Evolutionary conservation across 2,888 invertebrate genomes (phyloP).

Genomic region (Prionchulus punctatus): DNA sequence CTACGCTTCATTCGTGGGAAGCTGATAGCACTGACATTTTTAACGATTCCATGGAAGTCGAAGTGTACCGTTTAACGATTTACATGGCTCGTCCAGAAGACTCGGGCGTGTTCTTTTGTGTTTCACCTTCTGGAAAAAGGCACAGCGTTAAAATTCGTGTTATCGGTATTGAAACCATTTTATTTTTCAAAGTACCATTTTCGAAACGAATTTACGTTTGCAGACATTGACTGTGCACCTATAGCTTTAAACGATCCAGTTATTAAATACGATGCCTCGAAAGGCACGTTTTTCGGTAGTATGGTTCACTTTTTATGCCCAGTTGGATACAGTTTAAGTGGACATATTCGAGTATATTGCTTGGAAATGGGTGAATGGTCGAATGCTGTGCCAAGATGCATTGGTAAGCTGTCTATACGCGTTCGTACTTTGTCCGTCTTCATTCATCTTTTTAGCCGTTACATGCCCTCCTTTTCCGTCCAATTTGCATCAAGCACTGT

Average conservation of each 20-base stretch:
- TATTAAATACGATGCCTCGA: neutral
- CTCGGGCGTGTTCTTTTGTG: conserved; percentile 64
- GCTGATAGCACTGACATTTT: neutral
- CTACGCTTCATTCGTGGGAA: conserved; percentile 10
- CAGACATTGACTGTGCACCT: conserved; percentile 25
- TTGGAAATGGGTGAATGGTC: conserved; percentile 70
- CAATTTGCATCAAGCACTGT: conserved; percentile 7
- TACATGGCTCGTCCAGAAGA: conserved; percentile 63
- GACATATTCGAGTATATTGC: conserved; percentile 55
- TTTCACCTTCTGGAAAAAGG: conserved; percentile 60
- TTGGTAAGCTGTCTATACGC: conserved; percentile 42
- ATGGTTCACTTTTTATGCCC: conserved; percentile 48
- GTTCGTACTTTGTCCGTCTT: no score
- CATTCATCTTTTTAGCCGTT: conserved; percentile 7
- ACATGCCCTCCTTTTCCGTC: neutral
- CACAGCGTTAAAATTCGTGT: conserved; percentile 22
- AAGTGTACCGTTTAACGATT: conserved; percentile 59
- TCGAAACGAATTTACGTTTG: neutral
- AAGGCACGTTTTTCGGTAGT: conserved; percentile 33
- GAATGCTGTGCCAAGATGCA: conserved; percentile 56
- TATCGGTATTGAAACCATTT: conserved; percentile 12
- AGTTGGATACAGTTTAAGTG: conserved; percentile 48
- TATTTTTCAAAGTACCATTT: conserved; percentile 3
- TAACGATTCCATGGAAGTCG: conserved; percentile 35
- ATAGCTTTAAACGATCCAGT: conserved; percentile 18